Evolutionary conservation across 2,888 invertebrate species (phyloP), one percentile per base, ranked within the genome.

Genomic region (Beris morrisii): DNA sequence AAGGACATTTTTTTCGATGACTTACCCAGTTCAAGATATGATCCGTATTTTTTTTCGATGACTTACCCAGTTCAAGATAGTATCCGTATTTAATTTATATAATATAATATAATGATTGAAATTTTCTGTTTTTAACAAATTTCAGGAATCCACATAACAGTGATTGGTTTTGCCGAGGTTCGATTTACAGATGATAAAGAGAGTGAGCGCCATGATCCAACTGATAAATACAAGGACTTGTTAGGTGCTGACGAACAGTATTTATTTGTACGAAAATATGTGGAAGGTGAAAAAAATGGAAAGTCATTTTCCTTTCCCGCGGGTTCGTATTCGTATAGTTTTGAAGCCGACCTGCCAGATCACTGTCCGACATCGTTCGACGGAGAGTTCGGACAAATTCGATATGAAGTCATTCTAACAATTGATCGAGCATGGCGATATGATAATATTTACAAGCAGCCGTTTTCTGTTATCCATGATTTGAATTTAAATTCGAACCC

Each of bases 371-470:
- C 91, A 0, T 91, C 91, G 0, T 92, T 92, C 76, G 89, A 88
- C 75, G 89, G 90, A 4, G 82, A 87, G 73, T 83, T 83, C 80
- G 92, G 94, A 0, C 86, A 87, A 75, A 85, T 95, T 28, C 84
- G 90, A 43, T 95, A 94, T 75, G 88, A 87, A 11, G 85, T 92
- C 6, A 89, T 89, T 75, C 87, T 90, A 11, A 88, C 86, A 1
- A 82, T 95, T 30, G 93, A 94, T 77, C 84, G 92, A 11, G 92
- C 93, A 4, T 92, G 92, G 88, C 91, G 91, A 72, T 90, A 90
- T 78, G 92, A 94, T 78, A 89, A 91, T 73, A 89, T 88, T 69
- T 87, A 87, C 13, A 91, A 91, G 78, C 85, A 85, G 75, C 87
- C 87, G 4, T 91, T 93, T 74, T 90, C 88, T 55, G 87, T 93